Evolutionary conservation across 2,797 vertebrate genomes (phyloP).

Genomic region (Amazonetta brasiliensis): DNA sequence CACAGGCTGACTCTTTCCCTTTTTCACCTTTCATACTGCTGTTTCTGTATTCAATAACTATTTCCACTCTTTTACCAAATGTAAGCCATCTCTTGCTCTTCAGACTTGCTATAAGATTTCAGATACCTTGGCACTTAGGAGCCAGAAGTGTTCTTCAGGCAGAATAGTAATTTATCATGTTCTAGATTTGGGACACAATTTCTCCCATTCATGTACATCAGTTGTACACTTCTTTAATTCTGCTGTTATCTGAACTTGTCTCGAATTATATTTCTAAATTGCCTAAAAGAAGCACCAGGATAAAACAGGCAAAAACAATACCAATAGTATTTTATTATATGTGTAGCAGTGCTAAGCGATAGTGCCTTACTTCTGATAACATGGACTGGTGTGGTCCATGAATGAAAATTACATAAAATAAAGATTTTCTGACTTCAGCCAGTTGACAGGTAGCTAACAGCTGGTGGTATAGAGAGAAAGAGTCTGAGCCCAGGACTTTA

Average conservation of each 20-base stretch:
- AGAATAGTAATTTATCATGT: constrained; percentile 57
- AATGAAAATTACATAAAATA: neutral
- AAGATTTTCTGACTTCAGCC: neutral
- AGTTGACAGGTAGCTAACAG: neutral
- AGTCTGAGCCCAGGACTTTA: neutral
- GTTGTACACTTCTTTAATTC: neutral
- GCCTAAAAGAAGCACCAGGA: neutral
- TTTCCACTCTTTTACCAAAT: constrained; percentile 44
- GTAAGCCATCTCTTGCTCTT: constrained; percentile 44
- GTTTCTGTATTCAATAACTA: constrained; percentile 1
- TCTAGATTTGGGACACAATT: constrained; percentile 1
- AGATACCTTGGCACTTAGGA: constrained; percentile 5
- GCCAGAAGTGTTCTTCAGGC: constrained; percentile 20
- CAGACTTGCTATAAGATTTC: constrained; percentile 53
- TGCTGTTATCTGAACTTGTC: neutral
- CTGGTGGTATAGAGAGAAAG: neutral
- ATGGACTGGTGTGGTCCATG: neutral
- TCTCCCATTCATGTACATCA: neutral
- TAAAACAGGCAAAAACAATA: neutral
- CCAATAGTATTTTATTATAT: neutral
- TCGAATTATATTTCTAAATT: neutral
- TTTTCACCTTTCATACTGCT: neutral
- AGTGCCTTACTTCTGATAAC: neutral
- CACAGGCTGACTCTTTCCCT: neutral
- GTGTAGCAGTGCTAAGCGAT: neutral